Base-by-base conservation (phyloP, 2,797 vertebrate species). In the Hipposideros larvatus region DNA sequence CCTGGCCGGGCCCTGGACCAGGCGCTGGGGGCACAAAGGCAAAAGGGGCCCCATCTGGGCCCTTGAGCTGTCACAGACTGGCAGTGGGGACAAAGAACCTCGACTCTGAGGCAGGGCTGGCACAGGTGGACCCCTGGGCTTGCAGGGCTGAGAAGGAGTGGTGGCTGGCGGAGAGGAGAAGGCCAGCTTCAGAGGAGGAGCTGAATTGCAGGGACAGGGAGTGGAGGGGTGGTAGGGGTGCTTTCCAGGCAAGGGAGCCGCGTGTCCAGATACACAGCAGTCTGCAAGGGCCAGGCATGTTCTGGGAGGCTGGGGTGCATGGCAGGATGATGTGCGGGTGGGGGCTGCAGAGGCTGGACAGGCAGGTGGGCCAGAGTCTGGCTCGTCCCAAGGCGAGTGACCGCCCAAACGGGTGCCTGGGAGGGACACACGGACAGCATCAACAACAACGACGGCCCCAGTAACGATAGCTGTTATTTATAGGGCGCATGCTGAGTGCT, bases 391-490 rank as follows among this genome's bases (percentile, higher is more conserved):
- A 15, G 74, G 75, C 24, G 5, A 1, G 31, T 6, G 61, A 26
- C 43, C 0, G 9, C 43, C 51, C 4, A 2, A 4, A 22, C 91
- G 18, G 22, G 26, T 7, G 57, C 19, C 59, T 2, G 26, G 55
- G 24, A 74, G 79, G n/a, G 21, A 4, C 46, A 8, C 19, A 15
- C 18, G 0, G 46, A 28, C 5, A 2, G 31, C 13, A 11, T 26
- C 7, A 11, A 4, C 10, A 26, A 4, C 26, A 3, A 31, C 1
- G n/a, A 1, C 0, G 1, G 43, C 43, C 41, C 73, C 28, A 31
- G 57, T 22, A 6, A 14, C 4, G 0, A 0, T 26, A 34, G 46
- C 19, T 57, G 73, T 6, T n/a, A 5, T 4, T 34, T 14, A 2
- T 14, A 10, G 34, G 77, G 84, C 2, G 4, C 1, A 0, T 0